Evolutionary conservation across 2,888 invertebrate genomes (phyloP).

Genomic region (Orthosia gothica): DNA sequence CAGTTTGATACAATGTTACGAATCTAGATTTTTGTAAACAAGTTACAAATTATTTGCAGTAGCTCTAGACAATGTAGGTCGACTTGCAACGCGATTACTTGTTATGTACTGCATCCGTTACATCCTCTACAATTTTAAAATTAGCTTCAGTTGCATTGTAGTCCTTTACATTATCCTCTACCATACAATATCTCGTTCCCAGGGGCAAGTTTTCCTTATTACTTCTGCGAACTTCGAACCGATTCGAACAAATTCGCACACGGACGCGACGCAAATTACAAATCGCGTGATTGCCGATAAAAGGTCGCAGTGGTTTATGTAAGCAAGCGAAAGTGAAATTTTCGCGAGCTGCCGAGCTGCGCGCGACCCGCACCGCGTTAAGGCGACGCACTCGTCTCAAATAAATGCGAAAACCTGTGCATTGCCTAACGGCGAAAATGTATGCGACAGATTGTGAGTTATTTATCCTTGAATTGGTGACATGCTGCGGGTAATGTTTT

Average conservation of each 20-base stretch:
- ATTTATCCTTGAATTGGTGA: slow-evolving; percentile 49
- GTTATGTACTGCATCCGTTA: slow-evolving; percentile 7
- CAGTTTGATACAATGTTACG: slow-evolving; percentile 30
- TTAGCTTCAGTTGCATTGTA: neutral
- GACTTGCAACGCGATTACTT: slow-evolving; percentile 26
- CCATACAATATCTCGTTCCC: no score
- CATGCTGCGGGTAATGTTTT: slow-evolving; percentile 44
- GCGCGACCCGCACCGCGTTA: slow-evolving; percentile 64
- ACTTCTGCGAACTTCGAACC: slow-evolving; percentile 6
- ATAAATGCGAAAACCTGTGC: slow-evolving; percentile 29
- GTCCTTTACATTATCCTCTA: neutral
- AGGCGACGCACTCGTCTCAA: slow-evolving; percentile 64
- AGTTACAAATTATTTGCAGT: slow-evolving; percentile 19
- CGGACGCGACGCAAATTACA: slow-evolving; percentile 47
- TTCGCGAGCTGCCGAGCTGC: slow-evolving; percentile 56
- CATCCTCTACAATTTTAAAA: neutral
- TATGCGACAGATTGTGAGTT: slow-evolving; percentile 29
- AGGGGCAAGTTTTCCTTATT: slow-evolving; percentile 4
- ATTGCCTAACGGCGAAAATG: slow-evolving; percentile 17
- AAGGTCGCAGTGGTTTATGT: slow-evolving; percentile 83
- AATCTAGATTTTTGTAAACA: slow-evolving; percentile 57
- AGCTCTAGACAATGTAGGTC: slow-evolving; percentile 41
- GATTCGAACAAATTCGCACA: slow-evolving; percentile 18
- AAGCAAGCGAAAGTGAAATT: slow-evolving; percentile 88
- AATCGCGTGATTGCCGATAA: slow-evolving; percentile 70